These are phyloP conservation scores for Crossocerus cetratus DNA, from an alignment of 2,888 invertebrate species.

Conservation along the genomic window DNA sequence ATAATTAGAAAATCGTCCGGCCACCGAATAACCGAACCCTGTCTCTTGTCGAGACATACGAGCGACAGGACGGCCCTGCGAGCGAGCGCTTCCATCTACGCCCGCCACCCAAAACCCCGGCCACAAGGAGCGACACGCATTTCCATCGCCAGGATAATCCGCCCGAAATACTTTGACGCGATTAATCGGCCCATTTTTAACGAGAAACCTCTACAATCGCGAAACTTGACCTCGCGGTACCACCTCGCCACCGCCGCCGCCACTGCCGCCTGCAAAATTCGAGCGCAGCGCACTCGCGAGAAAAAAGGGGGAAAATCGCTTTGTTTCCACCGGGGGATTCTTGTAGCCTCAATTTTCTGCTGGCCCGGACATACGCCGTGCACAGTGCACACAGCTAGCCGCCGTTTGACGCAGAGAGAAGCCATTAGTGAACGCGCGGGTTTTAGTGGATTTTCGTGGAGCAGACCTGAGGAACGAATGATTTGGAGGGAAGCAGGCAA, in stretches of 20 bases:
- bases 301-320: background rate
- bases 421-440: no score
- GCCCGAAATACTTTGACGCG: constrained; percentile 39
- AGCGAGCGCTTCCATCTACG: constrained; percentile 33
- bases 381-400: background rate
- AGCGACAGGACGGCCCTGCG: constrained; percentile 22
- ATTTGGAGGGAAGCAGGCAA: background rate
- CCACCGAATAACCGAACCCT: constrained; percentile 60
- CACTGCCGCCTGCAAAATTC: background rate
- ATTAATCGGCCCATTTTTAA: constrained; percentile 32
- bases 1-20: constrained; percentile 66
- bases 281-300: no score
- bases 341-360: background rate
- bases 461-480: background rate
- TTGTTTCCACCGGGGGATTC: background rate
- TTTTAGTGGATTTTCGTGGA: background rate
- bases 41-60: constrained; percentile 51
- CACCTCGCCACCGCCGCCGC: background rate
- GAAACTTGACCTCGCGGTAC: background rate
- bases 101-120: constrained; percentile 23
- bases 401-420: no score
- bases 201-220: background rate
- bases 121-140: constrained; percentile 44
- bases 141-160: constrained; percentile 46
- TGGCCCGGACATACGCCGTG: background rate